phyloP scores from a whole-genome alignment of 1,140 invertebrate species.

The Vanessa atalanta region DNA sequence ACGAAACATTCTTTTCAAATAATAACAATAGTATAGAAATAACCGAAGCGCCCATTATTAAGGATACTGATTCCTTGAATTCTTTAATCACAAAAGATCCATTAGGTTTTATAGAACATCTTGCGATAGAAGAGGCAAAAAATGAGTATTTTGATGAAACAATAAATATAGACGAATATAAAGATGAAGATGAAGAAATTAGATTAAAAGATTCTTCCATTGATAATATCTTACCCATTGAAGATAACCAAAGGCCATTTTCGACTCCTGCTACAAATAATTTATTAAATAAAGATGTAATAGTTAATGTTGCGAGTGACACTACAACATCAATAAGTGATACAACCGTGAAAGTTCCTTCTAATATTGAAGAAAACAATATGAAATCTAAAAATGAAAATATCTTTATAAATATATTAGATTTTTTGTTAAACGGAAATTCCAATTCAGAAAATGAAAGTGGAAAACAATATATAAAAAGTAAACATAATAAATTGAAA shows the following conservation, averaged over 20 bases:
- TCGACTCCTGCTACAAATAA: not conserved
- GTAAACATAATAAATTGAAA: not conserved
- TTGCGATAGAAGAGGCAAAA: not conserved
- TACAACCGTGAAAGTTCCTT: not conserved
- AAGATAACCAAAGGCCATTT: not conserved
- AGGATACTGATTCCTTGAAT: not conserved
- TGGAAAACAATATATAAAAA: not conserved
- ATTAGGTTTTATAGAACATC: not conserved
- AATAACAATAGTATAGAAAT: not conserved
- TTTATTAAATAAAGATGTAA: not conserved
- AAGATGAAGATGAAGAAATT: not conserved
- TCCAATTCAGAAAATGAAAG: not conserved
- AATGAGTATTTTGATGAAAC: not conserved
- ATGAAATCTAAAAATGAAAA: not conserved
- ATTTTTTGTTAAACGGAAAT: not conserved
- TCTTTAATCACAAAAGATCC: constrained; percentile 2
- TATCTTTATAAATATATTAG: not conserved
- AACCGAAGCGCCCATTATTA: constrained; percentile 2
- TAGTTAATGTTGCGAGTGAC: not conserved
- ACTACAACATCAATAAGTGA: constrained; percentile 1
- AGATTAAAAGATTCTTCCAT: not conserved
- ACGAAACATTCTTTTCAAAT: not conserved
- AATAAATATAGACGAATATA: not conserved
- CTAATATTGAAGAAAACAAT: not conserved
- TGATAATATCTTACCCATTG: not conserved